These are phyloP conservation scores for Lagopus muta DNA, from an alignment of 2,113 vertebrate genomes.

Conservation along the genomic window DNA sequence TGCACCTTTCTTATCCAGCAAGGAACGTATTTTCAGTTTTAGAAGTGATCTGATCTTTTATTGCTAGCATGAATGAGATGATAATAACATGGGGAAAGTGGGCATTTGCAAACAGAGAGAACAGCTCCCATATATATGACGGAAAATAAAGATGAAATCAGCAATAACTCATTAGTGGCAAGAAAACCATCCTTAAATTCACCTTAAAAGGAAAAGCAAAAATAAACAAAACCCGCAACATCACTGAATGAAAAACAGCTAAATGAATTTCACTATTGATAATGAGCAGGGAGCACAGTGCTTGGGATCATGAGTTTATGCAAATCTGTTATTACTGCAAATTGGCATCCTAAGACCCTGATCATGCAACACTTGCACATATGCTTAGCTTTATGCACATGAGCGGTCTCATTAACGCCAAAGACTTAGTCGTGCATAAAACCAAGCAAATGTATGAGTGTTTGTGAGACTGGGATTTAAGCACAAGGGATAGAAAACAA, in stretches of 20 bases:
- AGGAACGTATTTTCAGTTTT: neutral
- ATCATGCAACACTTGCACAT: constrained; percentile 63
- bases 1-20: neutral
- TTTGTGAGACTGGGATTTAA: constrained; percentile 57
- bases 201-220: neutral
- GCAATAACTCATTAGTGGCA: neutral
- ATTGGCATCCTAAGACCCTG: constrained; percentile 62
- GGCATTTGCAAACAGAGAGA: neutral
- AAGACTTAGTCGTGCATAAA: constrained; percentile 59
- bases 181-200: neutral
- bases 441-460: constrained; percentile 46
- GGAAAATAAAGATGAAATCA: neutral
- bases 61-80: neutral
- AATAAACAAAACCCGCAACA: neutral
- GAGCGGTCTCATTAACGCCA: constrained; percentile 58
- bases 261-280: constrained; percentile 16
- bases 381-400: constrained; percentile 69
- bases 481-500: constrained; percentile 63
- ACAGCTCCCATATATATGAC: neutral
- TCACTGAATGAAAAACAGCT: neutral
- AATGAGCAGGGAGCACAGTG: constrained; percentile 35
- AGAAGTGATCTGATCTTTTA: neutral
- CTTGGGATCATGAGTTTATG: constrained; percentile 46
- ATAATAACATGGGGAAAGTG: neutral
- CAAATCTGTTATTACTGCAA: constrained; percentile 66